phyloP scores from a whole-genome alignment of 2,113 vertebrate genomes.

The Sorex fumeus region DNA sequence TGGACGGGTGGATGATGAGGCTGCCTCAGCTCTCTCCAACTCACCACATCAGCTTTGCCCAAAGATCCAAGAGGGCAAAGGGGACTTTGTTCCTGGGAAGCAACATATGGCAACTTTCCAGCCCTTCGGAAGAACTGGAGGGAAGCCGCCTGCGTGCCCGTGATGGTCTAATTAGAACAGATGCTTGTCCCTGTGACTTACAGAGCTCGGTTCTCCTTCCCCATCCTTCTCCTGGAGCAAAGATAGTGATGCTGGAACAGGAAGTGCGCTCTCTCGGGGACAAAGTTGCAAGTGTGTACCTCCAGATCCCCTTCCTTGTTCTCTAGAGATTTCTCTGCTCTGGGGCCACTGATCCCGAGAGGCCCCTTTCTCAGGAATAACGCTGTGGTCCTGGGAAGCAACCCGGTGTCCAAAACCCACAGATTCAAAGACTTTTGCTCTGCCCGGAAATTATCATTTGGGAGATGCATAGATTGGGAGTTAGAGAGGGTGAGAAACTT shows the following conservation, averaged over 20 bases:
- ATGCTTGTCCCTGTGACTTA: constrained; percentile 47
- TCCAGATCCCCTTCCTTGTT: not conserved
- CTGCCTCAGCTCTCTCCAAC: not conserved
- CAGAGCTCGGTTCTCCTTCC: not conserved
- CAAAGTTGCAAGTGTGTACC: not conserved
- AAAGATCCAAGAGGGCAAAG: constrained; percentile 47
- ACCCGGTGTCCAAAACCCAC: not conserved
- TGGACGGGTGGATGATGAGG: not conserved
- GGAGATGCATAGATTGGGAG: not conserved
- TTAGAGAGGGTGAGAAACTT: not conserved
- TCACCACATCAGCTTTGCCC: constrained; percentile 38
- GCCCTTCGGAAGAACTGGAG: not conserved
- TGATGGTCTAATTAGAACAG: constrained; percentile 58
- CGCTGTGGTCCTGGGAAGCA: too few relatives aligned
- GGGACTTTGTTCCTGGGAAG: constrained; percentile 2
- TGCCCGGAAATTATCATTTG: not conserved
- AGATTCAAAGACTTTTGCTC: not conserved
- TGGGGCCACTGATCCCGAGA: not conserved
- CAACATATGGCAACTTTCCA: constrained; percentile 50
- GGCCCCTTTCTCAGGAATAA: not conserved
- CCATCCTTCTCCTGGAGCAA: too few relatives aligned
- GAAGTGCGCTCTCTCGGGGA: not conserved
- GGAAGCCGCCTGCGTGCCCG: constrained; percentile 14
- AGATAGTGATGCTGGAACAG: too few relatives aligned
- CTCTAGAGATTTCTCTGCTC: not conserved